Evolutionary conservation across 2,888 invertebrate species (phyloP), one percentile per base, ranked within the genome.

Genomic region (Lissocephala sabroskyi): DNA sequence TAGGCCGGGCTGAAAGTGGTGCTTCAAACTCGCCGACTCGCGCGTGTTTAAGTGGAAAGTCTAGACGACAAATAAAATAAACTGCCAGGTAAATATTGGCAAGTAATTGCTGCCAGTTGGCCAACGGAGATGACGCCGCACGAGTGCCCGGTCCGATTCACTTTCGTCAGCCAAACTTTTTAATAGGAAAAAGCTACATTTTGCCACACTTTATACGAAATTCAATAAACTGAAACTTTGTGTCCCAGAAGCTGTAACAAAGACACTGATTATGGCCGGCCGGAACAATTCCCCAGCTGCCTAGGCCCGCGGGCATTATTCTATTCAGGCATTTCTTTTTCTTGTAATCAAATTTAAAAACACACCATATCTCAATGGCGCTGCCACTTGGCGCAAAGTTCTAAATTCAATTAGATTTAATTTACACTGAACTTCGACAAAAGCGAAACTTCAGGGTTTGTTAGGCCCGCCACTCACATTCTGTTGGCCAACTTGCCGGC

Each of bases 371-470:
- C 61, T 51, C 62, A 60, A 60, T 61, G 11, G 56, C 36, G n/a
- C n/a, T n/a, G n/a, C n/a, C 45, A 45, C 39, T 16, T 16, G 52
- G 33, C 39, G 28, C 7, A 52, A 63, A 68, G 62, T 68, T 68
- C 48, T 65, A 62, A 70, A 68, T 74, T 74, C 56, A 68, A 74
- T 68, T 68, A 60, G 53, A 68, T 55, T 65, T 74, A 62, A 74
- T 74, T 68, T 47, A 47, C 48, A 49, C 53, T 16, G 41, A 42
- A 37, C 43, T 41, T 7, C 41, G 32, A 45, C 37, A 41, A 42
- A 28, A 23, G n/a, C 26, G 10, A 23, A 41, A 43, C 23, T 33
- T 37, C 29, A 16, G 16, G 23, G 5, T 39, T n/a, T 33, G 37
- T 42, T 49, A 9, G 39, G n/a, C n/a, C n/a, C n/a, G n/a, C n/a